phyloP scores from a whole-genome alignment of 2,797 vertebrate species.

The Arnoldichthys spilopterus region DNA sequence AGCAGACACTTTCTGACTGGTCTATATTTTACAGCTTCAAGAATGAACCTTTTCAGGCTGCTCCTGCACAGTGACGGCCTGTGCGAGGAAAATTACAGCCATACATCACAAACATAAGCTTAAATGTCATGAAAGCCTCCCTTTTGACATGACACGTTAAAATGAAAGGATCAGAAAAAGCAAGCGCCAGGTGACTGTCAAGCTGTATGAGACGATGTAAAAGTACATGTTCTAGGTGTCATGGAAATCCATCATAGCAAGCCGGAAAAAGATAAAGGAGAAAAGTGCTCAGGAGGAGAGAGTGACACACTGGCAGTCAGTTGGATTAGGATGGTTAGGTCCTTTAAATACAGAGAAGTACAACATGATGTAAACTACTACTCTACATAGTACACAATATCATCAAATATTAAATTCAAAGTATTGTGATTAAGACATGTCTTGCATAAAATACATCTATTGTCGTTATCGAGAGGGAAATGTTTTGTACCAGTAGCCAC shows the following conservation, averaged over 20 bases:
- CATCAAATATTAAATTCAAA: too few relatives aligned
- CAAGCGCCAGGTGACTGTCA: conserved; percentile 19
- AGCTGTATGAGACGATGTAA: not conserved
- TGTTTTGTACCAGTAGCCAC: too few relatives aligned
- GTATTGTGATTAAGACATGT: too few relatives aligned
- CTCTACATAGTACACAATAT: not conserved
- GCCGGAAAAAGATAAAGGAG: conserved; percentile 3
- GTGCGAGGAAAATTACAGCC: conserved; percentile 24
- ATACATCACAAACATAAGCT: conserved; percentile 31
- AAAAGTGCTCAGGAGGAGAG: conserved; percentile 5
- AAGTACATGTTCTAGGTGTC: not conserved
- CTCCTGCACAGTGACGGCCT: conserved; percentile 11
- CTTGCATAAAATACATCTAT: too few relatives aligned
- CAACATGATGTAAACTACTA: not conserved
- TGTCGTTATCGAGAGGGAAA: too few relatives aligned
- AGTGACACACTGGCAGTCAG: not conserved
- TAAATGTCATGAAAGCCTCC: conserved; percentile 10
- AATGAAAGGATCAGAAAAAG: conserved; percentile 21
- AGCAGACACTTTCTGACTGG: not conserved
- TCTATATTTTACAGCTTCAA: conserved; percentile 17
- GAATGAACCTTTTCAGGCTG: conserved; percentile 15
- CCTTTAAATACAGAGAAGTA: not conserved
- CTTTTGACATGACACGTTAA: conserved; percentile 33
- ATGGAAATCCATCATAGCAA: conserved; percentile 7
- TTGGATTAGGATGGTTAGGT: not conserved